A percentile compares a stretch with the other conserved stretches of the same genome.
phyloP scores from a whole-genome alignment of 1,140 invertebrate species.

The Belonocnema kinseyi region DNA sequence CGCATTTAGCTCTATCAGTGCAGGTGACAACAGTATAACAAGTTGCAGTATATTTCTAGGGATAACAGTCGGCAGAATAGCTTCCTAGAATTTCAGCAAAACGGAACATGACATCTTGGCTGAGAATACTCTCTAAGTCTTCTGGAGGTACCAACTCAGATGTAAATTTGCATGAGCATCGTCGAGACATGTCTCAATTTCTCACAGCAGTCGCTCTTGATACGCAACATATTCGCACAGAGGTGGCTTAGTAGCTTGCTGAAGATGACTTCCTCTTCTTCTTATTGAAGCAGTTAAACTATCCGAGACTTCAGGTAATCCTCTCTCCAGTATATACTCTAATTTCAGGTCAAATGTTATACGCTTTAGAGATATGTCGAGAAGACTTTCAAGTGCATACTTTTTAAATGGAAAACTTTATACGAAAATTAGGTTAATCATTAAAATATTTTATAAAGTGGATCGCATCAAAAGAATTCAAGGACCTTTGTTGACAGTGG shows the following conservation, averaged over 20 bases:
- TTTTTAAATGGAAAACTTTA: not conserved
- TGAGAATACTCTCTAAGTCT: constrained; percentile 35
- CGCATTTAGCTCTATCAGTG: constrained; percentile 24
- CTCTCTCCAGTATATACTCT: not conserved
- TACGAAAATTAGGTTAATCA: constrained; percentile 6
- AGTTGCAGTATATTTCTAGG: constrained; percentile 25
- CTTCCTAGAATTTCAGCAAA: constrained; percentile 20
- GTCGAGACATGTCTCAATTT: constrained; percentile 40
- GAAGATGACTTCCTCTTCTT: not conserved
- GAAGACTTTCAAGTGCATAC: not conserved
- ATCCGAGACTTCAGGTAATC: constrained; percentile 9
- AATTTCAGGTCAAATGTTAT: constrained; percentile 4
- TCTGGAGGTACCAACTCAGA: constrained; percentile 23
- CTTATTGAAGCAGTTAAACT: not conserved
- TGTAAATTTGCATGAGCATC: constrained; percentile 40
- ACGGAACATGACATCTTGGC: constrained; percentile 35
- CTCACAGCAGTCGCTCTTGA: constrained; percentile 32
- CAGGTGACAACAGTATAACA: constrained; percentile 24
- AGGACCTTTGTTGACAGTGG: not conserved
- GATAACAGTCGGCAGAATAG: constrained; percentile 21
- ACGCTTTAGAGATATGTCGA: not conserved
- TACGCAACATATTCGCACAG: not conserved
- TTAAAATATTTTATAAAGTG: constrained; percentile 7
- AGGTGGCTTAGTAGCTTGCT: not conserved
- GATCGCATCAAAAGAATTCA: not conserved